These are phyloP conservation scores for Eubasilissa splendida DNA, from an alignment of 2,888 invertebrate genomes.

Conservation along the genomic window DNA sequence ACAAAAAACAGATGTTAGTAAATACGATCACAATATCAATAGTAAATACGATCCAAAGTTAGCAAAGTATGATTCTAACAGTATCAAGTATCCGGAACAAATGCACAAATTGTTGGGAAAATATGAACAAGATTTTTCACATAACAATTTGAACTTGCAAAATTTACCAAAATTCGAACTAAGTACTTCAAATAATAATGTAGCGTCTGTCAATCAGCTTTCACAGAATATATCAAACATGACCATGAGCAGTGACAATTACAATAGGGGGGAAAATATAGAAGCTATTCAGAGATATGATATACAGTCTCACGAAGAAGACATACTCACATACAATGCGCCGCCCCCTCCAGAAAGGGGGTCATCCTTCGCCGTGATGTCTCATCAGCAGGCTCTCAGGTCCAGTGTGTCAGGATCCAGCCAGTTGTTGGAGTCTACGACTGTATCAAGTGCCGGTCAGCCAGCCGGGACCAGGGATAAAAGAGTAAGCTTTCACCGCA, in stretches of 20 bases:
- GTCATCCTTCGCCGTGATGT: constrained; percentile 90
- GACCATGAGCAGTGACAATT: constrained; percentile 44
- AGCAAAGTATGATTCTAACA: constrained; percentile 50
- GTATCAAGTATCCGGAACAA: constrained; percentile 55
- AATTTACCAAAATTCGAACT: constrained; percentile 53
- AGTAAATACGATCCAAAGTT: constrained; percentile 53
- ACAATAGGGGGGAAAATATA: constrained; percentile 42
- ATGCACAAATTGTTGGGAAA: constrained; percentile 44
- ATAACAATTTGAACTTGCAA: constrained; percentile 52
- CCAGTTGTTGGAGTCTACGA: constrained; percentile 58
- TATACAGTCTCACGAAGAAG: constrained; percentile 42
- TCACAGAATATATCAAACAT: constrained; percentile 54
- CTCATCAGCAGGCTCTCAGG: constrained; percentile 73
- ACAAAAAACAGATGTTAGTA: constrained; percentile 50
- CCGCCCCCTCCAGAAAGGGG: constrained; percentile 91
- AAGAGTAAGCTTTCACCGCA: constrained; percentile 85
- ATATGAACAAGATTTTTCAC: constrained; percentile 53
- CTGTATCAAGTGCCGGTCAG: not conserved
- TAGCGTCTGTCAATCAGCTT: constrained; percentile 46
- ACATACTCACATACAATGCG: constrained; percentile 62
- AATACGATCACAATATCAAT: constrained; percentile 57
- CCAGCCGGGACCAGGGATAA: constrained; percentile 68
- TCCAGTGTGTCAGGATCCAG: constrained; percentile 65
- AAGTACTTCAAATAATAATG: constrained; percentile 45
- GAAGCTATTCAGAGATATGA: constrained; percentile 47